Base-by-base conservation (phyloP, 2,797 vertebrate genomes). In the Mustela erminea region DNA sequence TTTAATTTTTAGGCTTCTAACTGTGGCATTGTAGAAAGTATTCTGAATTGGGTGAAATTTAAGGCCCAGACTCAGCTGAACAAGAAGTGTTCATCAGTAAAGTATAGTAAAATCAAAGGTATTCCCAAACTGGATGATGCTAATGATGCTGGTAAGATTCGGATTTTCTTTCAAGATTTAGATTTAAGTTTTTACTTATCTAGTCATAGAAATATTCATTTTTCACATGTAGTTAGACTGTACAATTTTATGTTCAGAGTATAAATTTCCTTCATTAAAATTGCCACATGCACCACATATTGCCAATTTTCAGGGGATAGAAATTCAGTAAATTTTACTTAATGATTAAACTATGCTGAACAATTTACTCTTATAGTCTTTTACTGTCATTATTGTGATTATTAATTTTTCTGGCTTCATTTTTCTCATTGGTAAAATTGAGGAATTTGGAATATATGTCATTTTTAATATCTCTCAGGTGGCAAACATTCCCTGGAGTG, bases 401-500 rank as follows among this genome's bases (percentile, higher is more conserved):
- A 17, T 66, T 86, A 72, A 46, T 86, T 91, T 96, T 88, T 96
- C n/a, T 95, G 84, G 20, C 56, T 82, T 90, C 3, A 25, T 95
- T 81, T 90, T 95, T 94, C 17, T 96, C 18, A 60, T 90, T 68
- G 62, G 43, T 90, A 52, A 96, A 90, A 81, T 49, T 64, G 54
- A 86, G 41, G 35, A 82, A 60, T 93, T 90, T 80, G 72, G 66
- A 74, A 17, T 95, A 27, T 82, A 56, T 87, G 11, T 88, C 46
- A 84, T 96, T 38, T 84, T 93, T 70, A 46, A 91, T 93, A 81
- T 93, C 78, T 93, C 90, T 85, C 75, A 99, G 99, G 99, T 98
- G 99, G 99, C 68, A 99, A 99, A 98, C 99, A 99, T 99, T 99
- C 99, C 25, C 99, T 99, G 83, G 99, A 99, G 25, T 99, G 99